These are phyloP conservation scores for Alca torda DNA, from an alignment of 2,797 vertebrate genomes.

Conservation along the genomic window DNA sequence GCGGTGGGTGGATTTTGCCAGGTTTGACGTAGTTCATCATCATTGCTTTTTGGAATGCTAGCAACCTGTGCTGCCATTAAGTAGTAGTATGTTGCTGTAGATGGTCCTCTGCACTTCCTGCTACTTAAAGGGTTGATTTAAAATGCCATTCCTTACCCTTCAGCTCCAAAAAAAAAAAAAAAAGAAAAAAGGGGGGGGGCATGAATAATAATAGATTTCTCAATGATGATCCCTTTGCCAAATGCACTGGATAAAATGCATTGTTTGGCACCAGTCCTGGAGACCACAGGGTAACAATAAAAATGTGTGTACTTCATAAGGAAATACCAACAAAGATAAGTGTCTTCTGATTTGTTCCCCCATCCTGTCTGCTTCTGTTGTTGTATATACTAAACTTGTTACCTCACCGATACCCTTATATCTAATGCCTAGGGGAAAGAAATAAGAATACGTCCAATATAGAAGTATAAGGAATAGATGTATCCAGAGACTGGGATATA, in stretches of 20 bases:
- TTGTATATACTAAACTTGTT: neutral
- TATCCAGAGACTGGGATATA: neutral
- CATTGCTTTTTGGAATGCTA: neutral
- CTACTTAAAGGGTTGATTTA: neutral
- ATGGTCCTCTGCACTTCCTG: neutral
- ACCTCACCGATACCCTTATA: neutral
- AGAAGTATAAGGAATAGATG: neutral
- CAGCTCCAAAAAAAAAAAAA: neutral
- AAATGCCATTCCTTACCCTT: neutral
- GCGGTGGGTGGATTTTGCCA: neutral
- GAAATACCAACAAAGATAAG: neutral
- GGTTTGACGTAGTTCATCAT: neutral
- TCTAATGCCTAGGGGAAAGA: neutral
- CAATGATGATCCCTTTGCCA: neutral
- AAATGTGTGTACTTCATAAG: neutral
- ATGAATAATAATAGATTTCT: neutral
- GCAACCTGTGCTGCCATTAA: neutral
- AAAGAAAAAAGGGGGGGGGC: neutral
- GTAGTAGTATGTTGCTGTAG: neutral
- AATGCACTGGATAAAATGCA: neutral
- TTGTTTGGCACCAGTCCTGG: neutral
- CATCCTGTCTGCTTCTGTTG: neutral
- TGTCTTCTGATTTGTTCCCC: neutral
- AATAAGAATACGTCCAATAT: neutral
- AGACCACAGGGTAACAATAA: neutral